Base-by-base conservation (phyloP, 2,113 vertebrate species). In the Nestor notabilis region DNA sequence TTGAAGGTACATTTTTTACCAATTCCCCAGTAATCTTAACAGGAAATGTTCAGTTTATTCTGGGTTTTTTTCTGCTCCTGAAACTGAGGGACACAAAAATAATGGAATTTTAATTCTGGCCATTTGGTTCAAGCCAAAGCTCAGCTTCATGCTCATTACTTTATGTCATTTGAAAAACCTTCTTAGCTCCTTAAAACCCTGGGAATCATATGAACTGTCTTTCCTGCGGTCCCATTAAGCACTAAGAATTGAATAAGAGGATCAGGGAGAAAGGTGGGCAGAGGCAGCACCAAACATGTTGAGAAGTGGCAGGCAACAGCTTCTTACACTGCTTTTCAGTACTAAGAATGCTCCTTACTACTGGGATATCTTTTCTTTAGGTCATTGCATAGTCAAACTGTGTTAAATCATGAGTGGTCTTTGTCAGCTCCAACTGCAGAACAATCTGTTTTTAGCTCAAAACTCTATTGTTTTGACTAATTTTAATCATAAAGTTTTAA, bases 381-480 rank as follows among this genome's bases (percentile, higher is more conserved):
- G 28, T 63, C 4, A 0, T n/a, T 56, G 52, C 1, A 0, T 17
- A 55, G 35, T 47, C 29, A 41, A 64, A 39, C 12, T 64, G 5
- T 39, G 8, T 55, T 68, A 85, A 69, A 56, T 49, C 27, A 18
- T 33, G 33, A 31, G 15, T 60, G 17, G 15, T 35, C 35, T 84
- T 47, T 55, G 20, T 76, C 71, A 61, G 39, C 27, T 61, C 28
- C 31, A 60, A 7, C 35, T 49, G 31, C 23, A 77, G 31, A 56
- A 19, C 35, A 44, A 27, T 24, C 10, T 19, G 4, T 50, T 83
- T 31, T 87, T 35, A 63, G 17, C 53, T 83, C 47, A 46, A 56
- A 87, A 28, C 13, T 46, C 46, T 47, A 31, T 47, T 18, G 11
- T 31, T 76, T 46, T 71, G 17, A 28, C 44, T 53, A 41, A 8